Conservation (phyloP, 2,113 vertebrate species). For the Callochromis pleurospilus region DNA sequence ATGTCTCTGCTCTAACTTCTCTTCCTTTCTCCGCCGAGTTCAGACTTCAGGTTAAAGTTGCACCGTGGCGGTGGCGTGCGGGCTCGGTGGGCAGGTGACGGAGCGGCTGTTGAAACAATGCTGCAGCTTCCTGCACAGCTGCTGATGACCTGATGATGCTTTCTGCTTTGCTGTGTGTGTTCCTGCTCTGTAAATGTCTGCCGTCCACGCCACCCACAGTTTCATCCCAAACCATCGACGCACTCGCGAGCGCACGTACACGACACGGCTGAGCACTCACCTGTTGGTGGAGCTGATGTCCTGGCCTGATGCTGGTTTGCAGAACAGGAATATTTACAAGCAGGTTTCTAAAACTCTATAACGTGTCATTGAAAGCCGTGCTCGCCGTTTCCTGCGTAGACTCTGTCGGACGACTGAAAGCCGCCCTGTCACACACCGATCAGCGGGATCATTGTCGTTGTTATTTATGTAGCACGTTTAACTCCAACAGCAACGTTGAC, state of each 20-base stretch:
- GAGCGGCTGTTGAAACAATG: constrained; percentile 4
- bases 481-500: neutral
- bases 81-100: neutral
- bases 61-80: neutral
- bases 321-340: neutral
- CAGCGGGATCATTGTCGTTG: neutral
- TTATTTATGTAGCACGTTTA: neutral
- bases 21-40: neutral
- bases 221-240: neutral
- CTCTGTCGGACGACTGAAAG: neutral
- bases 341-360: neutral
- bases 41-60: neutral
- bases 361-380: neutral
- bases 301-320: neutral
- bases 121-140: constrained; percentile 11
- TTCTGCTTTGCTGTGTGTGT: neutral
- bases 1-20: neutral
- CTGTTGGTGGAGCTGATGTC: neutral
- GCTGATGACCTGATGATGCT: neutral
- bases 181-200: neutral
- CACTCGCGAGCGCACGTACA: neutral
- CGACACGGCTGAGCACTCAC: neutral
- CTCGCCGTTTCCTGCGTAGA: neutral
- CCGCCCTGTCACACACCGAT: neutral
- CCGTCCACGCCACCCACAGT: neutral